Evolutionary conservation across 2,113 vertebrate genomes (phyloP).

Genomic region (Sander vitreus): DNA sequence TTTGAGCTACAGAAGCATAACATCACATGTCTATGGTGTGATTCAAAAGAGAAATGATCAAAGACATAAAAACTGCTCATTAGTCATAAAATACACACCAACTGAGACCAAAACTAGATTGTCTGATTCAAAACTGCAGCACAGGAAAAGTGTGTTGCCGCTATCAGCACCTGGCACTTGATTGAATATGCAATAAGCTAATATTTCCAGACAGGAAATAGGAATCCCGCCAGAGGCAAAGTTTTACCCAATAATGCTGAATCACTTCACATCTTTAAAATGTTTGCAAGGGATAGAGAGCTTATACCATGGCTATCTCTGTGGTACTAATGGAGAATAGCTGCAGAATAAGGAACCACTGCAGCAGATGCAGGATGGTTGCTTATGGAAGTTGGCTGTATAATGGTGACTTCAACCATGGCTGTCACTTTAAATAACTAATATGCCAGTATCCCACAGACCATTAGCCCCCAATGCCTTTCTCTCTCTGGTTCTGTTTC

Average conservation of each 20-base stretch:
- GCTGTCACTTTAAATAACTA: conserved; percentile 59
- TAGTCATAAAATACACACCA: not conserved
- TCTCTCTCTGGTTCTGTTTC: conserved; percentile 5
- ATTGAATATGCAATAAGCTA: conserved; percentile 36
- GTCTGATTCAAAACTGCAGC: not conserved
- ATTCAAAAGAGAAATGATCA: not conserved
- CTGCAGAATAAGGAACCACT: conserved; percentile 11
- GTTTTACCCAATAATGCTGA: conserved; percentile 36
- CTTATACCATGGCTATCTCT: not conserved
- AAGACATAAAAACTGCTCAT: not conserved
- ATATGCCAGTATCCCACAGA: conserved; percentile 53
- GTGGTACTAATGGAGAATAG: not conserved
- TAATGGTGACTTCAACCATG: conserved; percentile 44
- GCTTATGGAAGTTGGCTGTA: conserved; percentile 43
- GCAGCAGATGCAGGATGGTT: conserved; percentile 27
- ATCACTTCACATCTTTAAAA: conserved; percentile 19
- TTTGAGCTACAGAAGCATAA: not conserved
- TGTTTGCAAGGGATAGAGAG: conserved; percentile 4
- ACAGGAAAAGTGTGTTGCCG: not conserved
- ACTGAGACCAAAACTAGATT: not conserved
- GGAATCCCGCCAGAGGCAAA: conserved; percentile 35
- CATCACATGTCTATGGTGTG: not conserved
- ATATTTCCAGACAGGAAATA: conserved; percentile 46
- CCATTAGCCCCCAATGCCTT: conserved; percentile 43
- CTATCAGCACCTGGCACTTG: conserved; percentile 24